These are phyloP conservation scores for Dione juno DNA, from an alignment of 2,888 invertebrate genomes.

Conservation along the genomic window DNA sequence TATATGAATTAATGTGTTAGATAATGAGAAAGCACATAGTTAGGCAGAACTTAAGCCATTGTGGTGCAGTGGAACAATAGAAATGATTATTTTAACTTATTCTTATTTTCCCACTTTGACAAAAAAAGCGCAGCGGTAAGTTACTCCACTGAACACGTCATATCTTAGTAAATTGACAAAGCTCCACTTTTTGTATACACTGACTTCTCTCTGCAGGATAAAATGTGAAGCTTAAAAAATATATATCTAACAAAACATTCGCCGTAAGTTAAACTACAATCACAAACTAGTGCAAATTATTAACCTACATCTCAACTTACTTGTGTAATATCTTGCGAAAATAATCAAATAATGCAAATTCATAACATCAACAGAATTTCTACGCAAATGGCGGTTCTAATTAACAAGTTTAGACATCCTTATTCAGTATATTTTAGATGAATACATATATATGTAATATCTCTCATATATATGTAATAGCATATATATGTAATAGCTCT, in stretches of 20 bases:
- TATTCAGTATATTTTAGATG: constrained; percentile 13
- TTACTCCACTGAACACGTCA: too few relatives aligned
- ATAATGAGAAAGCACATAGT: background rate
- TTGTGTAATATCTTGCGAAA: constrained; percentile 23
- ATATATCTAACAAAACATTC: too few relatives aligned
- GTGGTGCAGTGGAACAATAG: background rate
- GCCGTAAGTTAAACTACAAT: background rate
- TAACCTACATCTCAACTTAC: constrained; percentile 17
- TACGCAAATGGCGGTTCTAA: constrained; percentile 27
- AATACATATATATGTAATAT: background rate
- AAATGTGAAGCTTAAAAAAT: too few relatives aligned
- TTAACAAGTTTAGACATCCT: constrained; percentile 23
- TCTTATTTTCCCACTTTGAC: background rate
- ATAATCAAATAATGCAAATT: constrained; percentile 29
- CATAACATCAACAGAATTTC: constrained; percentile 22
- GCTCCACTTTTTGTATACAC: too few relatives aligned
- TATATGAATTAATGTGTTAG: background rate
- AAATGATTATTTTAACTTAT: background rate
- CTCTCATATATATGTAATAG: too few relatives aligned
- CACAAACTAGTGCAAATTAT: constrained; percentile 7
- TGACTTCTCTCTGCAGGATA: too few relatives aligned
- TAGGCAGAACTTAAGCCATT: background rate
- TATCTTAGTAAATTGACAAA: too few relatives aligned
- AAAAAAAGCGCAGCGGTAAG: too few relatives aligned
- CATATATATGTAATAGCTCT: too few relatives aligned